Evolutionary conservation across 2,888 invertebrate species (phyloP).

Genomic region (Colletes collaris): DNA sequence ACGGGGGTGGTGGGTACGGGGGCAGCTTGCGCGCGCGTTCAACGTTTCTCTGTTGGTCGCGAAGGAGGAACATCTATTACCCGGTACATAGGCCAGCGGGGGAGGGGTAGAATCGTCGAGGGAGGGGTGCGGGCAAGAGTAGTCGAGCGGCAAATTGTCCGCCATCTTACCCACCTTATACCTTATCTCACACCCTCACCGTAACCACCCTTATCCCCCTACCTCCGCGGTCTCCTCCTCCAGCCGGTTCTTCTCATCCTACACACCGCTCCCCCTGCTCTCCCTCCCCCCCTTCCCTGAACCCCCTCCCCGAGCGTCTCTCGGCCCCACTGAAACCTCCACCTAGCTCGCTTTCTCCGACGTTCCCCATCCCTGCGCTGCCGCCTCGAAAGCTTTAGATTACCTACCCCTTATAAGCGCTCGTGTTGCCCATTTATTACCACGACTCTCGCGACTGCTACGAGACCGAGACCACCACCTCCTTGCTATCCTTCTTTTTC

Average conservation of each 20-base stretch:
- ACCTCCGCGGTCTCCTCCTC: constrained; percentile 61
- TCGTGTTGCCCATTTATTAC: constrained; percentile 83
- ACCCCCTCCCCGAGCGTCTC: constrained; percentile 21
- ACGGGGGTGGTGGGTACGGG: background rate
- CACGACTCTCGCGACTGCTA: constrained; percentile 77
- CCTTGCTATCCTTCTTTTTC: constrained; percentile 50
- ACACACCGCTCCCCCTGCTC: constrained; percentile 42
- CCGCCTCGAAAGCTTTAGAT: constrained; percentile 81
- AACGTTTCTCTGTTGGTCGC: constrained; percentile 73
- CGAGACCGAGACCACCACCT: constrained; percentile 68
- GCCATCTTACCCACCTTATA: constrained; percentile 83
- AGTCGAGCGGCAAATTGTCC: constrained; percentile 83
- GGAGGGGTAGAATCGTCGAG: constrained; percentile 68
- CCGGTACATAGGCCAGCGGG: constrained; percentile 75
- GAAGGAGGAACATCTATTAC: constrained; percentile 82
- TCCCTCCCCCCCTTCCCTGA: constrained; percentile 27
- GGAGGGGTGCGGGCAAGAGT: constrained; percentile 81
- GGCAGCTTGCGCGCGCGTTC: constrained; percentile 68
- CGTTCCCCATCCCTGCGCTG: constrained; percentile 59
- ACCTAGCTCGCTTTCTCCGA: constrained; percentile 51
- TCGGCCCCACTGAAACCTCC: constrained; percentile 52
- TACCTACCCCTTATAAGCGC: constrained; percentile 82
- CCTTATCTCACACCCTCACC: constrained; percentile 79
- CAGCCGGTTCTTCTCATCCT: constrained; percentile 62
- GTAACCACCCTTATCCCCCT: constrained; percentile 71